Base-by-base conservation (phyloP, 2,113 vertebrate species). In the Cavia aperea region DNA sequence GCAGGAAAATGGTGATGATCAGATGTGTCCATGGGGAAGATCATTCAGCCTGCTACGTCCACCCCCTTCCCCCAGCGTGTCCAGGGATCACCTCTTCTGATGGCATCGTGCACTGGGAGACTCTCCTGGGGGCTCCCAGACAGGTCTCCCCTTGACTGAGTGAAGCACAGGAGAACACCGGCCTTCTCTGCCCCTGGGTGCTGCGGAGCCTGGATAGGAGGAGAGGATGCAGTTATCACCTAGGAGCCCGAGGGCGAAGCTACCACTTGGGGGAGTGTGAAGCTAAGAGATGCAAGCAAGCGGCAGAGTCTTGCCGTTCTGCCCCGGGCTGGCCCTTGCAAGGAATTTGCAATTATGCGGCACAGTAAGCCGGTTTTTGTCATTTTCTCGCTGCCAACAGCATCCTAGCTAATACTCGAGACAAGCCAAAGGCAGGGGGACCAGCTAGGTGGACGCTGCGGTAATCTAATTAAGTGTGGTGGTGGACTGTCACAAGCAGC, bases 191-290 rank as follows among this genome's bases (percentile, higher is more conserved):
- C 31, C 75, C 92, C 81, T 16, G 75, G 26, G 82, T 46, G 7
- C 10, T 15, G 36, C 5, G 49, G 54, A 51, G 14, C 56, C 29
- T 8, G 62, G 31, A 4, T 81, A 3, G 2, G 36, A 87, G 68
- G 36, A 51, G 75, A 7, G 6, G 65, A 54, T 29, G 10, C 5
- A 14, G 62, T 70, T 89, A 86, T 51, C 36, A 6, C 5, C 5
- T 8, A 24, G 62, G 11, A 58, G 89, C 81, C 86, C 54, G 72
- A 92, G 72, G 81, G 68, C 16, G 58, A 95, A 95, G 66, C 86
- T 79, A 36, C 94, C 96, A 96, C 93, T 90, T 82, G 95, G 95
- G 95, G 94, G 95, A 96, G 96, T 96, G 90, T 97, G 94, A 96
- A 83, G 77, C 94, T 95, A 92, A 95, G 83, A 93, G 92, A 96